Percentiles rank a stretch among this genome's conserved stretches.
These are phyloP conservation scores for Teleogryllus occipitalis DNA, from an alignment of 1,140 invertebrate species.

Conservation along the genomic window DNA sequence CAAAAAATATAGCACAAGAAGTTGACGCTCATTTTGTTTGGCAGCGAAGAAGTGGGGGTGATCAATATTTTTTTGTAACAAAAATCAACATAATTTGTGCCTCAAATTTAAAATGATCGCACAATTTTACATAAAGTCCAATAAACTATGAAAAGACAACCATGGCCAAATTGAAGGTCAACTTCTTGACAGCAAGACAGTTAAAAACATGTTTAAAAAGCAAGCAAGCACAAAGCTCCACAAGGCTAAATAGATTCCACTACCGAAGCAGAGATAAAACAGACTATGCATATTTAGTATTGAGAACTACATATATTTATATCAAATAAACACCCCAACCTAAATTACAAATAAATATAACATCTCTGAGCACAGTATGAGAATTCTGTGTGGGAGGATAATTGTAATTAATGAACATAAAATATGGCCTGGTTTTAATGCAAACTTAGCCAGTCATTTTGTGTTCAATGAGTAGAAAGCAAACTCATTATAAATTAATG, in stretches of 20 bases:
- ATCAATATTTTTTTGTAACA: slow-evolving; percentile 1
- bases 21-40: slow-evolving; percentile 93
- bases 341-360: neutral
- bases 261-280: neutral
- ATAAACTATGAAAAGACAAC: slow-evolving; percentile 47
- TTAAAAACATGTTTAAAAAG: slow-evolving; percentile 19
- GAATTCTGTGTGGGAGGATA: neutral
- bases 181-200: slow-evolving; percentile 72
- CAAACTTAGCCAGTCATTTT: neutral
- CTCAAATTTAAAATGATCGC: slow-evolving; percentile 8
- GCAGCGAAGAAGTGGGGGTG: slow-evolving; percentile 32
- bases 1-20: slow-evolving; percentile 55
- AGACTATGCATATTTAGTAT: neutral
- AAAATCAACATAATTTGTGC: slow-evolving; percentile 4
- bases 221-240: slow-evolving; percentile 16
- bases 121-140: slow-evolving; percentile 12
- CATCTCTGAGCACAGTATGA: neutral
- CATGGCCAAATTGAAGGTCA: slow-evolving; percentile 84
- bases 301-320: neutral
- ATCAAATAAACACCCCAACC: neutral
- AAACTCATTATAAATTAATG: neutral
- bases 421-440: neutral
- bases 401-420: slow-evolving; percentile 6
- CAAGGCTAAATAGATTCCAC: neutral
- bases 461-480: neutral